Percentiles rank a stretch among this genome's conserved stretches.
These are phyloP conservation scores for Cyaniris semiargus DNA, from an alignment of 2,888 invertebrate species.

Conservation along the genomic window DNA sequence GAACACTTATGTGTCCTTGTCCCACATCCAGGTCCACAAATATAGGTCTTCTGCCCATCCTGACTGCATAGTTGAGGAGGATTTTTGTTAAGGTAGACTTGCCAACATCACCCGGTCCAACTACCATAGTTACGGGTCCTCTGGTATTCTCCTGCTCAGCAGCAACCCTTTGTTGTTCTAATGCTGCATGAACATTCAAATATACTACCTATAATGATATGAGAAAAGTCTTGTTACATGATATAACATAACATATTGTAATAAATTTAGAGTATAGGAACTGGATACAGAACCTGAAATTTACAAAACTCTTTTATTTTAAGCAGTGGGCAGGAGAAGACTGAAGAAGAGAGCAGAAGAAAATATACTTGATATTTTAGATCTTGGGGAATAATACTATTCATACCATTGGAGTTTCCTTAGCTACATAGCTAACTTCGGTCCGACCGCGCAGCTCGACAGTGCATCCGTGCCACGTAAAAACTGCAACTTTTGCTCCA, in stretches of 20 bases:
- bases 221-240: neutral
- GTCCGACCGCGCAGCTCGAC: constrained; percentile 92
- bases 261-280: neutral
- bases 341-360: neutral
- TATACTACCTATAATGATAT: constrained; percentile 84
- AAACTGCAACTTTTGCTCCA: constrained; percentile 97
- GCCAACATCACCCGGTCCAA: constrained; percentile 97
- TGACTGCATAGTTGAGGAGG: constrained; percentile 96
- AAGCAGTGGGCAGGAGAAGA: neutral
- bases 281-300: neutral
- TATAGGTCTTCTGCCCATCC: constrained; percentile 92
- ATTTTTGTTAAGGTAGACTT: constrained; percentile 95
- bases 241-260: neutral
- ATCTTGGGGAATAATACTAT: neutral
- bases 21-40: constrained; percentile 98
- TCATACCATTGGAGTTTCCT: constrained; percentile 95
- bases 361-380: neutral
- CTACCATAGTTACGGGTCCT: constrained; percentile 94
- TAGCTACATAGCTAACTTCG: constrained; percentile 96
- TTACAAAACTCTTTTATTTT: neutral
- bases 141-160: constrained; percentile 87
- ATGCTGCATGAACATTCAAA: constrained; percentile 95
- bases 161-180: constrained; percentile 92
- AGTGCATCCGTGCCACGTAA: constrained; percentile 96
- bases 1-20: constrained; percentile 94